Evolutionary conservation across 2,113 vertebrate genomes (phyloP).

Genomic region (Glaucomys volans): DNA sequence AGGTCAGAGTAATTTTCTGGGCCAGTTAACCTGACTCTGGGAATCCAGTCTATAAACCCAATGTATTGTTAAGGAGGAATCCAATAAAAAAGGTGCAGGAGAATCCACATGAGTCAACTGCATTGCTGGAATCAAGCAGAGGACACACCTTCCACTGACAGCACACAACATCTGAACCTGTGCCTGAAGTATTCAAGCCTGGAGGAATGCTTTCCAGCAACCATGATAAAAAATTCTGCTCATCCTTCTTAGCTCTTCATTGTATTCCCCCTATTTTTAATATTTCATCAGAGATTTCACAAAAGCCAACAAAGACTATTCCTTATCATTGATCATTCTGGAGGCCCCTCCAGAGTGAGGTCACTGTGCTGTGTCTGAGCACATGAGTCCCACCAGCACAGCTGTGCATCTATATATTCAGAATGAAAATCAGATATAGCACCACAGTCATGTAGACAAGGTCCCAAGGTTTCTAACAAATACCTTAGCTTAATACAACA

Average conservation of each 20-base stretch:
- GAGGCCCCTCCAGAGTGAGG: neutral
- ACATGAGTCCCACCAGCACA: rapidly evolving
- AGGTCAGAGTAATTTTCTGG: neutral
- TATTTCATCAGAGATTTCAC: neutral
- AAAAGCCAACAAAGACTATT: neutral
- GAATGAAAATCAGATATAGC: neutral
- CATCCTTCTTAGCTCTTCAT: neutral
- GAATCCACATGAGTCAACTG: too few relatives aligned
- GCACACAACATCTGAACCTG: rapidly evolving
- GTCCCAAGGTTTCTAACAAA: neutral
- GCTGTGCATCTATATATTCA: too few relatives aligned
- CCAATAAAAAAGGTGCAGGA: neutral
- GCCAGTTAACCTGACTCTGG: neutral
- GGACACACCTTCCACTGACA: rapidly evolving
- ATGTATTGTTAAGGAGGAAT: neutral
- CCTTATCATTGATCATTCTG: neutral
- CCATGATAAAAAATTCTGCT: neutral
- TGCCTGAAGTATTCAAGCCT: rapidly evolving
- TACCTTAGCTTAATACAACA: neutral
- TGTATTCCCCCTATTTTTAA: neutral
- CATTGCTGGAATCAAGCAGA: neutral
- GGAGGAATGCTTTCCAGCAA: neutral
- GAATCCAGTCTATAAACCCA: neutral
- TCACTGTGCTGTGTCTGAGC: rapidly evolving
- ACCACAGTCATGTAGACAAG: neutral